These are phyloP conservation scores for Drosophila tanythrix DNA, from an alignment of 2,888 invertebrate species.

Conservation along the genomic window DNA sequence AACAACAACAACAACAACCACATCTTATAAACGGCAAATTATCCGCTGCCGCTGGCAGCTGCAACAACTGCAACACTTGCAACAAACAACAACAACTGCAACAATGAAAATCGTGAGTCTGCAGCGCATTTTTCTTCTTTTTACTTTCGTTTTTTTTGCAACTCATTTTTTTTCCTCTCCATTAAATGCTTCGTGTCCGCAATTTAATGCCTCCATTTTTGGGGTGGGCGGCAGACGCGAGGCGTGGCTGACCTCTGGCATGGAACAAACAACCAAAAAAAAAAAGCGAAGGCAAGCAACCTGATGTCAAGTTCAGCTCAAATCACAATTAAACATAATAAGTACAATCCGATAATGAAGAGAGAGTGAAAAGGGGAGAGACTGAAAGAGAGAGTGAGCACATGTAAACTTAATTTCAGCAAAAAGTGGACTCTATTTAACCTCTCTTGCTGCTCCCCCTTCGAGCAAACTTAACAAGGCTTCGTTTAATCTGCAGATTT, in stretches of 20 bases:
- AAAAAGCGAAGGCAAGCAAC: constrained; percentile 69
- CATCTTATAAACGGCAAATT: constrained; percentile 57
- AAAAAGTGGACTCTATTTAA: not conserved
- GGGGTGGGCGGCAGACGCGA: not conserved
- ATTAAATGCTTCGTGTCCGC: constrained; percentile 51
- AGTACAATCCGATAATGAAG: constrained; percentile 8
- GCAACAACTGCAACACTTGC: constrained; percentile 18
- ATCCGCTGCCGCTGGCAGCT: constrained; percentile 45
- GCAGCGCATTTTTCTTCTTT: constrained; percentile 39
- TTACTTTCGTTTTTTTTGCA: constrained; percentile 55
- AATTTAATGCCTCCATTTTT: constrained; percentile 56
- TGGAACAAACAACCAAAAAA: constrained; percentile 1
- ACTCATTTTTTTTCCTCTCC: constrained; percentile 28
- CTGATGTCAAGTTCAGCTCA: constrained; percentile 56
- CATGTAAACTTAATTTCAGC: too few relatives aligned
- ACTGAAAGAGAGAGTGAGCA: not conserved
- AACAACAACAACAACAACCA: constrained; percentile 36
- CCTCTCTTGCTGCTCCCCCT: not conserved
- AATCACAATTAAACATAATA: constrained; percentile 21
- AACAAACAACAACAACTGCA: not conserved
- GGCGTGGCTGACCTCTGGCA: constrained; percentile 66
- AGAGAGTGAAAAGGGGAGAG: not conserved
- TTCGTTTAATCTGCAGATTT: not conserved
- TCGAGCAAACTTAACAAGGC: not conserved
- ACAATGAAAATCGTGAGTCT: constrained; percentile 56